These are phyloP conservation scores for Drosophila neutralis DNA, from an alignment of 2,888 invertebrate species.

Conservation along the genomic window DNA sequence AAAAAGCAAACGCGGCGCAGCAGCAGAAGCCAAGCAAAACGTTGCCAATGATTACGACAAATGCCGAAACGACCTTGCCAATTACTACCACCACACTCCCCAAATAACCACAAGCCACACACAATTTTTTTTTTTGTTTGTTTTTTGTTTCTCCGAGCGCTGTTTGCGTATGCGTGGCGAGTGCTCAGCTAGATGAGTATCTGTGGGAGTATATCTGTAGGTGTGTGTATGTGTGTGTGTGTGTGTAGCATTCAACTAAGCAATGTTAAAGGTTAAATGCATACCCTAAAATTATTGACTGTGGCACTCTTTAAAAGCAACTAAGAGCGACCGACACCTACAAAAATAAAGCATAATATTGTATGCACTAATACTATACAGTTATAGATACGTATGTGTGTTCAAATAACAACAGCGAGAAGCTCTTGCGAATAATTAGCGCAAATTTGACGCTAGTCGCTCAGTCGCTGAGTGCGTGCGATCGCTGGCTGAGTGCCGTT, in stretches of 20 bases:
- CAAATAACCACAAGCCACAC: constrained; percentile 10
- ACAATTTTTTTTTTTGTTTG: constrained; percentile 26
- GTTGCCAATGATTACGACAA: constrained; percentile 78
- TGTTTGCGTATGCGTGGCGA: constrained; percentile 66
- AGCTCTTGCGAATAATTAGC: constrained; percentile 78
- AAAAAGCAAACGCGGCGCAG: constrained; percentile 61
- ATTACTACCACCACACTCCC: constrained; percentile 67
- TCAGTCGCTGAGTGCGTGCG: constrained; percentile 64
- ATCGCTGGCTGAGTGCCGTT: constrained; percentile 33
- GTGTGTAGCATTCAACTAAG: constrained; percentile 24
- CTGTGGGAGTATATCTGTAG: constrained; percentile 16
- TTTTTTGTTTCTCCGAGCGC: constrained; percentile 23
- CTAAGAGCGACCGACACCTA: constrained; percentile 37
- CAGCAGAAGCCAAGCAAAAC: constrained; percentile 62
- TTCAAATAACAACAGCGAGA: constrained; percentile 12
- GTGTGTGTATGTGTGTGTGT: constrained; percentile 14
- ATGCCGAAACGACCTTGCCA: constrained; percentile 84
- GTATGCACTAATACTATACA: background rate
- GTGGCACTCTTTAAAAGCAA: constrained; percentile 34
- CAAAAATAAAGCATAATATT: background rate
- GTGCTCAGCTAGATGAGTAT: constrained; percentile 51
- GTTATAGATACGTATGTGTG: constrained; percentile 4
- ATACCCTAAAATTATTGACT: constrained; percentile 35
- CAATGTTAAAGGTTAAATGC: constrained; percentile 67
- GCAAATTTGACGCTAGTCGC: constrained; percentile 72